phyloP scores from a whole-genome alignment of 1,140 invertebrate genomes.

The Ooceraea biroi region DNA sequence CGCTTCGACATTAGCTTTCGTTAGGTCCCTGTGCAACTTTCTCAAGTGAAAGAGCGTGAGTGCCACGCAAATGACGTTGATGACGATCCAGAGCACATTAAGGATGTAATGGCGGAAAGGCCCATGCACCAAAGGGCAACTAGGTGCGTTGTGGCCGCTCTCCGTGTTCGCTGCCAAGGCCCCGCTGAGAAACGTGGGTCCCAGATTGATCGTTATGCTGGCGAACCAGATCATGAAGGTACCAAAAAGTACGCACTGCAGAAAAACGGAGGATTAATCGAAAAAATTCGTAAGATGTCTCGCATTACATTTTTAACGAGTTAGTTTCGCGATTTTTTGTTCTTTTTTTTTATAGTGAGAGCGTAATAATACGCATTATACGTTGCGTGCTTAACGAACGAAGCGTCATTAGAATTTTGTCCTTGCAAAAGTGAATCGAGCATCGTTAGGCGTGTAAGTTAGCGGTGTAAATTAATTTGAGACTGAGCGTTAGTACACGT shows the following conservation, averaged over 20 bases:
- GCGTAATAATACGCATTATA: conserved; percentile 9
- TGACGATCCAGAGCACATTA: conserved; percentile 95
- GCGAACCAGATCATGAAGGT: conserved; percentile 98
- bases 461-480: conserved; percentile 41
- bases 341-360: neutral
- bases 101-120: conserved; percentile 95
- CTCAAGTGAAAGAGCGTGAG: conserved; percentile 94
- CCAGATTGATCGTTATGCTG: conserved; percentile 95
- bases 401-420: conserved; percentile 5
- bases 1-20: conserved; percentile 90
- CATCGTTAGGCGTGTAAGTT: neutral
- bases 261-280: conserved; percentile 71
- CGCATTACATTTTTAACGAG: neutral
- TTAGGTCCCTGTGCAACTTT: conserved; percentile 94
- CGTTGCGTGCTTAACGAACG: conserved; percentile 11
- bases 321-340: neutral
- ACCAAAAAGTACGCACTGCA: conserved; percentile 95
- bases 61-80: conserved; percentile 94
- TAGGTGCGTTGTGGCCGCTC: conserved; percentile 91
- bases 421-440: neutral
- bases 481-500: neutral
- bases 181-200: conserved; percentile 95
- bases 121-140: conserved; percentile 92
- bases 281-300: neutral
- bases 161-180: conserved; percentile 94